Conservation (phyloP, 2,888 invertebrate species). For the Ormyrus thymus region DNA sequence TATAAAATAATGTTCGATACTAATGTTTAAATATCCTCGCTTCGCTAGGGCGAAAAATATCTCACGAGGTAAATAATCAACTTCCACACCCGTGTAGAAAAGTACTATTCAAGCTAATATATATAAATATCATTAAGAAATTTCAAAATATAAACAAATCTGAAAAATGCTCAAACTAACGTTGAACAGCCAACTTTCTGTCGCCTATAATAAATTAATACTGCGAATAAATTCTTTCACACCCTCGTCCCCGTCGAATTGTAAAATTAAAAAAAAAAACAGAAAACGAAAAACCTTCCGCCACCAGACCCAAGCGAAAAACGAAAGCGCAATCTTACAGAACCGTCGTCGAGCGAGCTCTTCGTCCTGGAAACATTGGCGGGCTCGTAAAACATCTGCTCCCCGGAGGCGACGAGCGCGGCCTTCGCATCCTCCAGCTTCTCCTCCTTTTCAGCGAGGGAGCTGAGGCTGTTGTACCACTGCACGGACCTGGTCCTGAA, state of each 20-base stretch:
- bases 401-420: conserved; percentile 11
- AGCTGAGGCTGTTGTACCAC: conserved; percentile 71
- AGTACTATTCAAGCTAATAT: no score
- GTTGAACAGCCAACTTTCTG: no score
- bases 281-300: background rate
- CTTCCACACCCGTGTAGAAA: no score
- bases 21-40: no score
- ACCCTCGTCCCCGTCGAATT: no score
- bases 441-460: conserved; percentile 68
- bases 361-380: conserved; percentile 62
- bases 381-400: conserved; percentile 48
- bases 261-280: no score
- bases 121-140: background rate
- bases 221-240: no score
- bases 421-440: conserved; percentile 58
- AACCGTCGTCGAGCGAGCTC: conserved; percentile 65
- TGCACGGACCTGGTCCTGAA: conserved; percentile 64
- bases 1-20: no score
- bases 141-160: background rate
- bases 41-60: no score
- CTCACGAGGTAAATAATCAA: no score
- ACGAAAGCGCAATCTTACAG: conserved; percentile 60
- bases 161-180: no score
- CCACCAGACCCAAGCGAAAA: background rate
- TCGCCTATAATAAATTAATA: no score